Base-by-base conservation (phyloP, 2,113 vertebrate species). In the Triplophysa dalaica region DNA sequence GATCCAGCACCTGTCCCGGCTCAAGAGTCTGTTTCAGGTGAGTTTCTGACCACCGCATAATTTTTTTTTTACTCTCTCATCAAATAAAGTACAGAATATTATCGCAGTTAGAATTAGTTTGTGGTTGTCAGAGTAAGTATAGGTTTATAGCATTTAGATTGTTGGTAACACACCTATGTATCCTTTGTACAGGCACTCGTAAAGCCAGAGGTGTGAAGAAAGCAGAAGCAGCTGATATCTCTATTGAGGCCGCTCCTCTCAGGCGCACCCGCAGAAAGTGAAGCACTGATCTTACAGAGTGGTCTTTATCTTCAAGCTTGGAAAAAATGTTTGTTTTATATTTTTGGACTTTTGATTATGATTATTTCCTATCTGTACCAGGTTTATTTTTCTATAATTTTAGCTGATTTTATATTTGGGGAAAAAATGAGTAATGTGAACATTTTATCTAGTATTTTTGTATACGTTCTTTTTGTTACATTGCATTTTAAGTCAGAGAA, bases 261-360 rank as follows among this genome's bases (percentile, higher is more conserved):
- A 84, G 82, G 29, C 58, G 82, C 19, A 85, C 84, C 13, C 81
- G 85, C 48, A 82, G 81, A 19, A 86, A 81, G 65, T 88, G 26
- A 83, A 84, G 77, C 85, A 79, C 82, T 83, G 79, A 65, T 81
- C 66, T 68, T 56, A 19, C 50, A 12, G 19, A 67, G 43, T 72
- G 33, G 68, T 56, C 82, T 82, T 85, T 83, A 79, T 78, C 43
- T 50, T 52, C 26, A 48, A 58, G 3, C 38, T 33, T 73, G 63
- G 9, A 65, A 14, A 43, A 24, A 24, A 50, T 9, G 7, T 21
- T 56, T n/a, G 8, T 77, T 73, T 77, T 74, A 52, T 70, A 70
- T 43, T 19, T 48, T 48, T 75, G 61, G 14, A 65, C 56, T 16
- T 54, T 45, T 62, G 33, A 70, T 70, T 70, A 29, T 75, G 43